These are phyloP conservation scores for Helarctos malayanus DNA, from an alignment of 2,797 vertebrate genomes.

Conservation along the genomic window DNA sequence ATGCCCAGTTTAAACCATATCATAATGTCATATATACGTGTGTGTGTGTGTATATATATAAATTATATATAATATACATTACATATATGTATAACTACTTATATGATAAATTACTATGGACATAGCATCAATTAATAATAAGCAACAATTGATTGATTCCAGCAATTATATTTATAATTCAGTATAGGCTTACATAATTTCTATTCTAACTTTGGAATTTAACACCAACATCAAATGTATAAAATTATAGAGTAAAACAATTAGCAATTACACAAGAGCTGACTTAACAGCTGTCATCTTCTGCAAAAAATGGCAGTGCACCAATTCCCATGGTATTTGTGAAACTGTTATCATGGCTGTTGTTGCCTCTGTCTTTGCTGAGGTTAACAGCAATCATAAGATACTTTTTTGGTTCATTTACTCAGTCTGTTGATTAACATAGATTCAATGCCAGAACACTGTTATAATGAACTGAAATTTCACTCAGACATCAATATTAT, in stretches of 20 bases:
- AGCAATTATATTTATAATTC: neutral
- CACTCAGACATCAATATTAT: constrained; percentile 28
- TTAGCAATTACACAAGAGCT: neutral
- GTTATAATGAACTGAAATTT: neutral
- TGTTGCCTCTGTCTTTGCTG: neutral
- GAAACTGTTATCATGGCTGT: neutral
- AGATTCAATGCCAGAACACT: neutral
- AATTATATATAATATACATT: neutral
- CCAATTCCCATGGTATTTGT: constrained; percentile 8
- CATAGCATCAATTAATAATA: neutral
- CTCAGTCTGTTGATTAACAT: neutral
- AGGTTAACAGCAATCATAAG: constrained; percentile 56
- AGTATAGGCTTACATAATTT: neutral
- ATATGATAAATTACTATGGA: neutral
- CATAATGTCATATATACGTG: neutral
- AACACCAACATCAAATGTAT: constrained; percentile 45
- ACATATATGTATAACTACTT: neutral
- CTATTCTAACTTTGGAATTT: constrained; percentile 62
- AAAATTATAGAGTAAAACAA: constrained; percentile 57
- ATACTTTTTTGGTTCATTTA: constrained; percentile 67
- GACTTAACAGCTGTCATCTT: constrained; percentile 52
- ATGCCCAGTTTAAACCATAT: neutral
- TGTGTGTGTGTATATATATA: too few relatives aligned
- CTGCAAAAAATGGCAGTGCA: neutral
- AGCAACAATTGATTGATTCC: neutral